A percentile compares a stretch with the other conserved stretches of the same genome.
Evolutionary conservation across 2,113 vertebrate species (phyloP).

Genomic region (Dicerorhinus sumatrensis): DNA sequence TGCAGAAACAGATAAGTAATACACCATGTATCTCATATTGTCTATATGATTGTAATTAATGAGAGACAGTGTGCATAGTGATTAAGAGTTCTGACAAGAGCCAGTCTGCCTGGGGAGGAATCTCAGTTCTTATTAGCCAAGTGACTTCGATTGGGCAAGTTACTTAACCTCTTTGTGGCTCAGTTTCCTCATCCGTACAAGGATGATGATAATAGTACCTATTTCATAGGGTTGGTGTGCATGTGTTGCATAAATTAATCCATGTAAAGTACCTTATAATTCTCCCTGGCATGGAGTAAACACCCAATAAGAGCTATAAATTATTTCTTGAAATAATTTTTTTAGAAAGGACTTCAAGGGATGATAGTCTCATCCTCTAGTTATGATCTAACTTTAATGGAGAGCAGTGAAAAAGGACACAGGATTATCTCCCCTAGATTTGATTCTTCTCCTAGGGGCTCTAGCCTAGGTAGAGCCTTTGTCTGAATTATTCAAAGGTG

Average conservation of each 20-base stretch:
- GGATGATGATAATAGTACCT: not conserved
- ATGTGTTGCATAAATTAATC: not conserved
- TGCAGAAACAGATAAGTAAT: not conserved
- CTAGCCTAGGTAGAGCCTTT: not conserved
- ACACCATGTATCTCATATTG: not conserved
- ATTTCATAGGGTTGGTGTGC: not conserved
- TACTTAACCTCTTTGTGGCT: not conserved
- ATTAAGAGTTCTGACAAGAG: not conserved
- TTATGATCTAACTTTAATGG: not conserved
- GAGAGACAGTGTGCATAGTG: not conserved
- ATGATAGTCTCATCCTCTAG: not conserved
- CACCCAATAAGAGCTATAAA: not conserved
- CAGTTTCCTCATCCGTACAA: not conserved
- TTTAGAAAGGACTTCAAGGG: not conserved
- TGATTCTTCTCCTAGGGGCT: not conserved
- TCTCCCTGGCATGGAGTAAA: not conserved
- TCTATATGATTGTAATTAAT: not conserved
- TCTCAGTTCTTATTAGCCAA: not conserved
- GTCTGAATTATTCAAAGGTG: not conserved
- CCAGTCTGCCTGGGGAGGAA: not conserved
- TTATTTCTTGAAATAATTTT: not conserved
- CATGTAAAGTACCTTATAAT: not conserved
- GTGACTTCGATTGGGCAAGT: not conserved
- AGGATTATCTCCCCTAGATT: not conserved
- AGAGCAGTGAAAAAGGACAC: not conserved